Evolutionary conservation across 2,113 vertebrate genomes (phyloP), one percentile per base, ranked within the genome.

Genomic region (Brachyistius frenatus): DNA sequence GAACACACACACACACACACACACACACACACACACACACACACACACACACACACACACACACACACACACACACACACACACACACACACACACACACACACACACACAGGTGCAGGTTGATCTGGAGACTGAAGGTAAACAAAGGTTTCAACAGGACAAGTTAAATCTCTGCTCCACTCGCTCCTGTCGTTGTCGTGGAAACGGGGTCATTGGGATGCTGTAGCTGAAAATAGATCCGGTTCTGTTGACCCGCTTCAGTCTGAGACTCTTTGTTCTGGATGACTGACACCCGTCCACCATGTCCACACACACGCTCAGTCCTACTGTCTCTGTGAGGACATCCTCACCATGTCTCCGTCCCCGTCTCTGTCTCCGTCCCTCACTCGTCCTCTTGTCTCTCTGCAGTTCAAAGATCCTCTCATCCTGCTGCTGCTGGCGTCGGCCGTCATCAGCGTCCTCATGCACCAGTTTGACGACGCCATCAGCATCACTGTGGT

Each of bases 401-500:
- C 10, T 76, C 88, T 93, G 30, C 91, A 99, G 98, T 99, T 99
- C 94, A 99, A 99, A 92, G 98, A 99, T 49, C 98, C 98, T 14
- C 97, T 99, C 81, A 98, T 99, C 90, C 96, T 99, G 96, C 92
- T 99, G 81, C 95, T 99, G 61, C 91, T 99, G 96, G 97, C 97
- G 5, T 99, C 98, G 6, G 98, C 98, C 13, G 97, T 99, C 93
- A 99, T 99, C 95, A 99, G 97, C 83, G 83, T 99, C 83, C 67
- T 98, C 93, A 99, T 99, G 98, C 97, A 95, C 90, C 98, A 99
- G 94, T 96, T 98, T 86, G 98, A 99, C 72, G 98, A 99, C 92
- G 98, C 98, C 36, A 95, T 99, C 95, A 99, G 98, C 95, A 99
- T 99, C 95, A 98, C 98, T 33, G 98, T 99, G 98, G 98, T 99